These are phyloP conservation scores for sheep (Ovis aries) DNA, from an alignment of 2,113 vertebrate species.

Conservation along the genomic window DNA sequence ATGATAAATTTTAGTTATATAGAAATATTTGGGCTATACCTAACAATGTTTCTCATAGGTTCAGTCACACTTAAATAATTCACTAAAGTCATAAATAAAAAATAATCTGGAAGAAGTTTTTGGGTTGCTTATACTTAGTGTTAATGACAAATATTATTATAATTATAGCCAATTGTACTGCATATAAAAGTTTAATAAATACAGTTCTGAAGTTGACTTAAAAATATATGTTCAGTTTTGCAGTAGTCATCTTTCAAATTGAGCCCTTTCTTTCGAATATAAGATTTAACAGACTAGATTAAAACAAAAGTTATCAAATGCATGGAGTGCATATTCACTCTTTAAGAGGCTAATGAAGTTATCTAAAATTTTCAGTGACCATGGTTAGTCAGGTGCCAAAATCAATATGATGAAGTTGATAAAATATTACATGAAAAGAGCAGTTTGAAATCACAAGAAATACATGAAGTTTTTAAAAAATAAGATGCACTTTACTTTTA, in stretches of 20 bases:
- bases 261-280: not conserved
- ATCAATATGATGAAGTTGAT: slow-evolving; percentile 31
- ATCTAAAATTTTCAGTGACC: not conserved
- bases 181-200: not conserved
- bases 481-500: not conserved
- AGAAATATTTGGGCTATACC: not conserved
- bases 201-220: slow-evolving; percentile 22
- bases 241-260: slow-evolving; percentile 3
- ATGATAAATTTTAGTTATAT: slow-evolving; percentile 12
- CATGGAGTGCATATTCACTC: not conserved
- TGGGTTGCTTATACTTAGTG: not conserved
- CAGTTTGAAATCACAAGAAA: not conserved
- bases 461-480: not conserved
- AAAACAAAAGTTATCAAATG: not conserved
- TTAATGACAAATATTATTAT: not conserved
- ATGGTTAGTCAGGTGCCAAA: slow-evolving; percentile 25
- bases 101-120: slow-evolving; percentile 33
- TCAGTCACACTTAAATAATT: slow-evolving; percentile 20
- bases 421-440: slow-evolving; percentile 34
- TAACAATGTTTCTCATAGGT: slow-evolving; percentile 10
- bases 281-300: not conserved
- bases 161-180: not conserved
- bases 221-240: not conserved
- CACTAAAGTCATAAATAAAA: not conserved
- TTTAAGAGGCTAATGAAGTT: slow-evolving; percentile 40